These are phyloP conservation scores for Semaprochilodus insignis DNA, from an alignment of 2,797 vertebrate species.

Conservation along the genomic window DNA sequence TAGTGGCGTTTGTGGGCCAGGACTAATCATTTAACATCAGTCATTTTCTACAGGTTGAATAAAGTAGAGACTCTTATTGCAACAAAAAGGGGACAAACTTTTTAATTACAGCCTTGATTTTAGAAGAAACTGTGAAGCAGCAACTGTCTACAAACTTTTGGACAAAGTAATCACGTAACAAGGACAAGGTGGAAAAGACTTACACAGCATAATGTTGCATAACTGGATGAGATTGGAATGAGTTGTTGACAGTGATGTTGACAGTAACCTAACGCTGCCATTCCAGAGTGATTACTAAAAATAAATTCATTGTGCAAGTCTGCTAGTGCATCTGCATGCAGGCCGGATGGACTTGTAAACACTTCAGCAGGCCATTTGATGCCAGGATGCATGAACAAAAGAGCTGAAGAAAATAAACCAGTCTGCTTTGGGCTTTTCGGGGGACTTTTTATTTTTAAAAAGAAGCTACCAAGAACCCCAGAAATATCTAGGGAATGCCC, in stretches of 20 bases:
- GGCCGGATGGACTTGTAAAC: conserved; percentile 40
- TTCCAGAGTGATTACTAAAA: conserved; percentile 46
- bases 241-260: conserved; percentile 38
- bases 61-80: no score
- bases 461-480: background rate
- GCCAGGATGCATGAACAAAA: conserved; percentile 37
- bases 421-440: conserved; percentile 22
- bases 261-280: conserved; percentile 40
- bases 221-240: conserved; percentile 31
- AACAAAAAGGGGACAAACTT: no score
- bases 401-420: conserved; percentile 29
- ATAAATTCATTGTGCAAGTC: conserved; percentile 38
- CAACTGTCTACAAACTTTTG: no score
- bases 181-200: background rate
- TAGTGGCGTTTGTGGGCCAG: no score
- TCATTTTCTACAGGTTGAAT: no score
- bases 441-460: background rate
- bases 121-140: no score
- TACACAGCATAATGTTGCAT: conserved; percentile 11
- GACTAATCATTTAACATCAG: no score
- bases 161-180: no score
- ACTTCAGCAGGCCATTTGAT: conserved; percentile 44
- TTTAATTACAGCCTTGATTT: no score
- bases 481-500: conserved; percentile 1
- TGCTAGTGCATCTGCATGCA: conserved; percentile 33